Evolutionary conservation across 2,888 invertebrate genomes (phyloP).

Genomic region (Folsomia manolachei): DNA sequence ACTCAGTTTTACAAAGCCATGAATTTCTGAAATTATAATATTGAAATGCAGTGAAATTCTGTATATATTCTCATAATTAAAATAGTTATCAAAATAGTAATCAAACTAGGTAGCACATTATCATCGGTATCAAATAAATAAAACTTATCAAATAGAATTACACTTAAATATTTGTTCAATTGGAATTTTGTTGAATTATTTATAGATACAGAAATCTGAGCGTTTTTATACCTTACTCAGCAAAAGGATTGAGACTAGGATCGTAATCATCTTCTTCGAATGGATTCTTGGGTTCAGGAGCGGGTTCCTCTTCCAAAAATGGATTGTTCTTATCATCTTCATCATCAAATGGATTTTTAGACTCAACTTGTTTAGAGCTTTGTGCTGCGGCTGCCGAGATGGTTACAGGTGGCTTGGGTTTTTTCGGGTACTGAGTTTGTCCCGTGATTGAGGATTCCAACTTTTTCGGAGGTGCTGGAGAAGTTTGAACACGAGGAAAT

Average conservation of each 20-base stretch:
- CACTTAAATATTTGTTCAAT: background rate
- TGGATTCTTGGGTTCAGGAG: constrained; percentile 48
- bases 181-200: background rate
- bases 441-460: constrained; percentile 20
- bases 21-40: too few species aligned
- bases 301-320: constrained; percentile 53
- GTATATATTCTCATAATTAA: background rate
- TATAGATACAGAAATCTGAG: background rate
- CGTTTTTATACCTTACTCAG: constrained; percentile 47
- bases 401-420: constrained; percentile 20
- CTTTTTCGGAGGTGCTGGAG: constrained; percentile 9
- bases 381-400: constrained; percentile 25
- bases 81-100: too few species aligned
- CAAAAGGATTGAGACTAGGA: constrained; percentile 72
- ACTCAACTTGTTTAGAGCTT: constrained; percentile 13
- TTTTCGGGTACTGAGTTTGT: background rate
- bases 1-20: too few species aligned
- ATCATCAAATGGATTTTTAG: constrained; percentile 55
- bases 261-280: constrained; percentile 62
- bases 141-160: background rate
- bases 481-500: constrained; percentile 41
- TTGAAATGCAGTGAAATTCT: background rate
- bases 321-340: constrained; percentile 57
- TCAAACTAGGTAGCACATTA: background rate
- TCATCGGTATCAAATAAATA: constrained; percentile 2